Conservation (phyloP, 2,797 vertebrate species). For the Telmatherina bonti region DNA sequence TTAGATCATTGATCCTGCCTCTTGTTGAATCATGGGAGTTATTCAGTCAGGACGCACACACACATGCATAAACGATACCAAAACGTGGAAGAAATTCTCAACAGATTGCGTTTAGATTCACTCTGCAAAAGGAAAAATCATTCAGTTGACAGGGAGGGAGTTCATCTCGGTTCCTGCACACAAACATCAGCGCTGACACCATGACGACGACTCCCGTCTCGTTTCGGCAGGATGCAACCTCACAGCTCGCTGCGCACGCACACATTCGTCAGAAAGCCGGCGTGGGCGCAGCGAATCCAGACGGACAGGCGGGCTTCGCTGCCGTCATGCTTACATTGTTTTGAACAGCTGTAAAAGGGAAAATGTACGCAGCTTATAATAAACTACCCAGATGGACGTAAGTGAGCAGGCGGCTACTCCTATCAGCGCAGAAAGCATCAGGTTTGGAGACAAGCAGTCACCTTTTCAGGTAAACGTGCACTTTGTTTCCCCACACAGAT, state of each 20-base stretch:
- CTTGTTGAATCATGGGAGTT: conserved; percentile 4
- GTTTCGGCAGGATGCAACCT: not conserved
- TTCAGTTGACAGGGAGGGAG: not conserved
- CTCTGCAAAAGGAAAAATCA: not conserved
- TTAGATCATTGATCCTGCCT: not conserved
- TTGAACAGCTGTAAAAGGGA: not conserved
- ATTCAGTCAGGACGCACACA: not conserved
- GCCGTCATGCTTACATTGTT: not conserved
- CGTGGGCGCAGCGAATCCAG: not conserved
- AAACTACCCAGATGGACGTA: not conserved
- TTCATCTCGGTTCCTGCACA: not conserved
- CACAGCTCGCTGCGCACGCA: not conserved
- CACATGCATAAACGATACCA: not conserved
- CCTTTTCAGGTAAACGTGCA: not conserved
- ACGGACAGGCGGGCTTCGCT: not conserved
- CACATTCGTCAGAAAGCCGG: not conserved
- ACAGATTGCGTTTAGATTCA: not conserved
- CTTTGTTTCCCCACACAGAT: too few relatives aligned
- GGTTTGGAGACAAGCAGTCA: not conserved
- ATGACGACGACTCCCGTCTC: not conserved
- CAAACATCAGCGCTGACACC: not conserved
- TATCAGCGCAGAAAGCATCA: too few relatives aligned
- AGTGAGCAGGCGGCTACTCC: not conserved
- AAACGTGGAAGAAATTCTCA: not conserved
- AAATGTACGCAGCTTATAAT: not conserved